Percentiles rank a stretch among this genome's conserved stretches.
Evolutionary conservation across 2,888 invertebrate species (phyloP).

Genomic region (Cylindroiulus punctatus): DNA sequence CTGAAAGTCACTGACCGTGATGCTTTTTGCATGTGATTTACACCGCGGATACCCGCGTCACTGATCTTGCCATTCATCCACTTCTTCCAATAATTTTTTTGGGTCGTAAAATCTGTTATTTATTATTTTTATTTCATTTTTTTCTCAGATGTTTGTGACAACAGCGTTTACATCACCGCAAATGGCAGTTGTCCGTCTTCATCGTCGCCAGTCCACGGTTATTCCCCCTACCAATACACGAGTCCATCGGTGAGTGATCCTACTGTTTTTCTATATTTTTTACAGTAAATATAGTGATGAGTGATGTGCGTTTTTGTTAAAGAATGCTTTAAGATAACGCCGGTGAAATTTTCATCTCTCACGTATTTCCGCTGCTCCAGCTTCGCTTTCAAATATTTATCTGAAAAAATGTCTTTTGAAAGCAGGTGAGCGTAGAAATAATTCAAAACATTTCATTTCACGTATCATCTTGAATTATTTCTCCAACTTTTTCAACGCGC

Average conservation of each 20-base stretch:
- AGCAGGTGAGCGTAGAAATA: no score
- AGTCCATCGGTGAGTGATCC: conserved; percentile 39
- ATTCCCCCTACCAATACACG: conserved; percentile 37
- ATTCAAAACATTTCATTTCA: no score
- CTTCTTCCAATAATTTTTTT: no score
- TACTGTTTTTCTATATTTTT: not conserved
- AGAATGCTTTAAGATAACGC: no score
- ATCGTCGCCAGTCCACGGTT: conserved; percentile 48
- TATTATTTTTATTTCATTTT: not conserved
- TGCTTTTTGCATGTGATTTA: not conserved
- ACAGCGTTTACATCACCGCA: conserved; percentile 46
- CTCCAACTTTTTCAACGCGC: no score
- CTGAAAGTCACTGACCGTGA: not conserved
- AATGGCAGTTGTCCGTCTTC: conserved; percentile 51
- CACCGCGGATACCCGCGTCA: no score
- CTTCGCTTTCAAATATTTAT: no score
- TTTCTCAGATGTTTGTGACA: conserved; percentile 50
- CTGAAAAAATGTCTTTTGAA: no score
- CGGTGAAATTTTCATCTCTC: no score
- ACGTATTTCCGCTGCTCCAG: no score
- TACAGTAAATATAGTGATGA: not conserved
- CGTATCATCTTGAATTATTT: no score
- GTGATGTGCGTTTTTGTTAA: no score
- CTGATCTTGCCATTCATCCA: not conserved
- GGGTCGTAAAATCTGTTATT: not conserved